These are phyloP conservation scores for Hoplostethus atlanticus DNA, from an alignment of 2,797 vertebrate genomes.

Conservation along the genomic window DNA sequence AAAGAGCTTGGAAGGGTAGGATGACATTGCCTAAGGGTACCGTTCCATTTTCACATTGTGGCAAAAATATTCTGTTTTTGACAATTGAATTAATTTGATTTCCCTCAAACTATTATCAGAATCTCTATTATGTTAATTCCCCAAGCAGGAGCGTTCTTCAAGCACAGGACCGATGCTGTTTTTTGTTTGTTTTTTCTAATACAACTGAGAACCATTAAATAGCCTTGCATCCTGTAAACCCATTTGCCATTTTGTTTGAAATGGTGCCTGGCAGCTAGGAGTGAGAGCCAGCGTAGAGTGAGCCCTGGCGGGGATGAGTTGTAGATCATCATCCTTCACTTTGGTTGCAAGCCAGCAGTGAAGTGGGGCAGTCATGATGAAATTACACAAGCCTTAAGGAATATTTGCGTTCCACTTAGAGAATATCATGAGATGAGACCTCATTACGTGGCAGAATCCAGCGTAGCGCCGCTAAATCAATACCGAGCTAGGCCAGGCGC, in stretches of 20 bases:
- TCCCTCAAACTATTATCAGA: conserved; percentile 47
- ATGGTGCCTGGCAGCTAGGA: conserved; percentile 55
- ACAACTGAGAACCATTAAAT: conserved; percentile 37
- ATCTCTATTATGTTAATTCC: conserved; percentile 56
- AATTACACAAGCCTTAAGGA: conserved; percentile 77
- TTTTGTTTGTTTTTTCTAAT: conserved; percentile 2
- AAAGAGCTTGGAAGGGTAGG: conserved; percentile 67
- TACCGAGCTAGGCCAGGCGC: conserved; percentile 51
- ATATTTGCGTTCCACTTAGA: conserved; percentile 78
- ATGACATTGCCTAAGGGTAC: conserved; percentile 63
- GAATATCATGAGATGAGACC: conserved; percentile 74
- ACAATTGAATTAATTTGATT: conserved; percentile 48
- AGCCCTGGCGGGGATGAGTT: conserved; percentile 61
- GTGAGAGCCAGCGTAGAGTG: conserved; percentile 37
- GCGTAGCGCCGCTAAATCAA: conserved; percentile 73
- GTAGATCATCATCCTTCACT: conserved; percentile 63
- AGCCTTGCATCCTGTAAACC: conserved; percentile 28
- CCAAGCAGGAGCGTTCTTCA: conserved; percentile 27
- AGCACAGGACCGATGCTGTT: conserved; percentile 9
- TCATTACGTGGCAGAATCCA: conserved; percentile 80
- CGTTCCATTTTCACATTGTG: conserved; percentile 45
- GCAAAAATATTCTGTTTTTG: conserved; percentile 55
- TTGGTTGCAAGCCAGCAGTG: conserved; percentile 65
- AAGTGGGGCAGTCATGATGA: conserved; percentile 71
- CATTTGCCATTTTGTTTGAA: conserved; percentile 45